Evolutionary conservation across 2,113 vertebrate species (phyloP).

Genomic region (Willisornis vidua): DNA sequence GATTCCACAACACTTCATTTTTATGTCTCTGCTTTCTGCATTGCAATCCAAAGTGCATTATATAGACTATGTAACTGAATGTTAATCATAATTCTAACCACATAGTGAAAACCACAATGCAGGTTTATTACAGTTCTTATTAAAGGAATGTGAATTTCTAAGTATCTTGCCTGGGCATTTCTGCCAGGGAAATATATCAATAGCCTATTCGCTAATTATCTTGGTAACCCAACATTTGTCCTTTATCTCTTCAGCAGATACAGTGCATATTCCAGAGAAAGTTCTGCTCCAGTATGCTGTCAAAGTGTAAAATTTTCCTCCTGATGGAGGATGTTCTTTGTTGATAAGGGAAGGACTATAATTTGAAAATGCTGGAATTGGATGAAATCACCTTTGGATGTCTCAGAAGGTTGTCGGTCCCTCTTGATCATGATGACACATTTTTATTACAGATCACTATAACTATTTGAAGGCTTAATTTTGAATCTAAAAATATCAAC

Average conservation of each 20-base stretch:
- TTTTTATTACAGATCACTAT: not conserved
- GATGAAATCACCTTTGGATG: not conserved
- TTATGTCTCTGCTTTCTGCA: not conserved
- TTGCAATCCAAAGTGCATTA: not conserved
- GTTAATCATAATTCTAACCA: not conserved
- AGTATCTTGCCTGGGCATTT: not conserved
- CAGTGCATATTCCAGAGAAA: not conserved
- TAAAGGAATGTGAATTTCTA: not conserved
- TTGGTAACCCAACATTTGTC: not conserved
- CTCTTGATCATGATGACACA: rapidly evolving
- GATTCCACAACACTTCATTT: not conserved
- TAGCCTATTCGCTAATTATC: not conserved
- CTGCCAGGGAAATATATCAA: not conserved
- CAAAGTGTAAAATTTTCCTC: not conserved
- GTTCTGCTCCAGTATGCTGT: not conserved
- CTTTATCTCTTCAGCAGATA: not conserved
- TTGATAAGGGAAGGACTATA: not conserved
- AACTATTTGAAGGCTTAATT: not conserved
- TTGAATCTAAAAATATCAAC: not conserved
- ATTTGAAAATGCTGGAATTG: not conserved
- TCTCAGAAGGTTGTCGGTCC: not conserved
- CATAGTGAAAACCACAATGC: not conserved
- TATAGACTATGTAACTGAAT: not conserved
- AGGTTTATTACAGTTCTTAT: not conserved
- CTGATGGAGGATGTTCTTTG: not conserved